A percentile compares a stretch with the other conserved stretches of the same genome.
Conservation (phyloP, 1,140 invertebrate species). For the Amphibalanus amphitrite region DNA sequence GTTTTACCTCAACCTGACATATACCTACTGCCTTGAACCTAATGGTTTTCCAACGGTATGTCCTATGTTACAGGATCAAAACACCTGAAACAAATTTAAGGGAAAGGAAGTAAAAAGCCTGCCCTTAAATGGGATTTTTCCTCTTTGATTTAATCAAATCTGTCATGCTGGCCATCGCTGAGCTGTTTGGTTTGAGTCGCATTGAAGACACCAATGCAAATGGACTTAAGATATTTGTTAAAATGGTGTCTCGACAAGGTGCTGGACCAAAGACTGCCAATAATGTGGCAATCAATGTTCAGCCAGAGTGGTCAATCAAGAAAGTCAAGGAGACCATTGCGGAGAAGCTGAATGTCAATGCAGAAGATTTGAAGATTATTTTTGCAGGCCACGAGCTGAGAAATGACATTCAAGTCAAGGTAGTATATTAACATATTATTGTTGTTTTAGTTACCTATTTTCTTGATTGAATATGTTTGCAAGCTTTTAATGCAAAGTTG, state of each 20-base stretch:
- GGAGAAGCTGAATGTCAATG: background rate
- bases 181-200: background rate
- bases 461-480: too few relatives aligned
- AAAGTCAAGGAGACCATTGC: background rate
- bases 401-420: slow-evolving; percentile 41
- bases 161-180: background rate
- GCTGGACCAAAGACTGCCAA: background rate
- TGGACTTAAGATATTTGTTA: background rate
- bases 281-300: background rate
- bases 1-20: too few relatives aligned
- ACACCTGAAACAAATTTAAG: too few relatives aligned
- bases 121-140: background rate
- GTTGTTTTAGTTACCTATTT: too few relatives aligned
- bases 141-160: background rate
- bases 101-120: too few relatives aligned
- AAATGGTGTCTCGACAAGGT: background rate
- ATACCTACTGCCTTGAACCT: too few relatives aligned
- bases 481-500: too few relatives aligned
- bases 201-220: background rate
- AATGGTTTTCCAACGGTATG: too few relatives aligned
- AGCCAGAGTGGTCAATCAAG: background rate
- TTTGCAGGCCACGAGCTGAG: slow-evolving; percentile 67
- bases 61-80: too few relatives aligned
- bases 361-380: slow-evolving; percentile 60
- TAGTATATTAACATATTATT: too few relatives aligned